A percentile compares a stretch with the other conserved stretches of the same genome.
phyloP scores from a whole-genome alignment of 2,888 invertebrate species.

The Pachymerium ferrugineum region DNA sequence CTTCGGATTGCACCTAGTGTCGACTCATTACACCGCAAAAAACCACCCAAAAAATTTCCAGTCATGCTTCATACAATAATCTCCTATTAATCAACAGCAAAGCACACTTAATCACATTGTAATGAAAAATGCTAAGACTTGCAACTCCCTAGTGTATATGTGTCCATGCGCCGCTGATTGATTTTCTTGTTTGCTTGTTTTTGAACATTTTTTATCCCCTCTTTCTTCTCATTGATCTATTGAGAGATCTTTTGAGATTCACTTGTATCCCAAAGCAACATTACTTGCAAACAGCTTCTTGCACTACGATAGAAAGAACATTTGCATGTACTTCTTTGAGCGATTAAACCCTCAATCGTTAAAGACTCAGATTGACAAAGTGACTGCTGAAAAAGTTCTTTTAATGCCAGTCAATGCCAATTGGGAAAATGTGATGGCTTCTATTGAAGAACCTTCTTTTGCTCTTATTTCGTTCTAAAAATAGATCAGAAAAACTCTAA shows the following conservation, averaged over 20 bases:
- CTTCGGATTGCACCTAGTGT: no score
- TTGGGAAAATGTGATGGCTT: neutral
- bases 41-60: no score
- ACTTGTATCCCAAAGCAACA: neutral
- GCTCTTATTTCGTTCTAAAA: no score
- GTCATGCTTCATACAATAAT: no score
- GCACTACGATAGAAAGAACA: neutral
- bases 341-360: neutral
- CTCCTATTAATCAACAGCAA: no score
- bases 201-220: neutral
- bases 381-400: neutral
- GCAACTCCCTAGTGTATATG: no score
- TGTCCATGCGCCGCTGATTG: neutral
- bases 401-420: neutral
- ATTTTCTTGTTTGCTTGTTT: neutral
- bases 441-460: no score
- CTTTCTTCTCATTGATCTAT: neutral
- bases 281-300: neutral
- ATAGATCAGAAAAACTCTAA: no score
- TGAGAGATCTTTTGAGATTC: neutral
- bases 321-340: neutral
- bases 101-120: no score
- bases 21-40: no score
- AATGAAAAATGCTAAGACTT: no score
- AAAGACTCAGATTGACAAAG: neutral